These are phyloP conservation scores for Scaeva pyrastri DNA, from an alignment of 2,888 invertebrate species.

Conservation along the genomic window DNA sequence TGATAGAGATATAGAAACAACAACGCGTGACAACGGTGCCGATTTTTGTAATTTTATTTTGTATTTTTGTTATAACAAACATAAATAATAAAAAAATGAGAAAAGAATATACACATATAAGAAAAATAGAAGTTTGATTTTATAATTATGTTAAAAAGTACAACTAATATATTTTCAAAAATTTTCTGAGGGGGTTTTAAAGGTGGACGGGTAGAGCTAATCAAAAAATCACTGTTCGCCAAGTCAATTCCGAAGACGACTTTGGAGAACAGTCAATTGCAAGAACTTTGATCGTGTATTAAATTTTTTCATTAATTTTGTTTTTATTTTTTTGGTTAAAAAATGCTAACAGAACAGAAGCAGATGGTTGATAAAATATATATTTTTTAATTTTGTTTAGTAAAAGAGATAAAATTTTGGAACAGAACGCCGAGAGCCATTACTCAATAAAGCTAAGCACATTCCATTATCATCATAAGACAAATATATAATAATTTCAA, in stretches of 20 bases:
- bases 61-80: constrained; percentile 51
- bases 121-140: constrained; percentile 69
- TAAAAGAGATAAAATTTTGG: constrained; percentile 52
- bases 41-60: constrained; percentile 45
- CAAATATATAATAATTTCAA: constrained; percentile 26
- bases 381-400: constrained; percentile 17
- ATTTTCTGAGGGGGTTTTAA: constrained; percentile 11
- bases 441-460: constrained; percentile 71
- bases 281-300: constrained; percentile 74
- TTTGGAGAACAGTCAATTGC: constrained; percentile 47
- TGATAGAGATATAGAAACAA: constrained; percentile 77
- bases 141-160: constrained; percentile 63
- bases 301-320: not conserved
- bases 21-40: constrained; percentile 73
- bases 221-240: constrained; percentile 45
- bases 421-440: constrained; percentile 69
- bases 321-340: constrained; percentile 11
- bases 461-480: constrained; percentile 57
- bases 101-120: constrained; percentile 74
- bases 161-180: constrained; percentile 49
- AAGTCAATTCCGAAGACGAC: constrained; percentile 2
- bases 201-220: constrained; percentile 10
- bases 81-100: constrained; percentile 67
- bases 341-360: constrained; percentile 73
- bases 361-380: constrained; percentile 51